Evolutionary conservation across 2,113 vertebrate species (phyloP).

Genomic region (Phalacrocorax brasilianus): DNA sequence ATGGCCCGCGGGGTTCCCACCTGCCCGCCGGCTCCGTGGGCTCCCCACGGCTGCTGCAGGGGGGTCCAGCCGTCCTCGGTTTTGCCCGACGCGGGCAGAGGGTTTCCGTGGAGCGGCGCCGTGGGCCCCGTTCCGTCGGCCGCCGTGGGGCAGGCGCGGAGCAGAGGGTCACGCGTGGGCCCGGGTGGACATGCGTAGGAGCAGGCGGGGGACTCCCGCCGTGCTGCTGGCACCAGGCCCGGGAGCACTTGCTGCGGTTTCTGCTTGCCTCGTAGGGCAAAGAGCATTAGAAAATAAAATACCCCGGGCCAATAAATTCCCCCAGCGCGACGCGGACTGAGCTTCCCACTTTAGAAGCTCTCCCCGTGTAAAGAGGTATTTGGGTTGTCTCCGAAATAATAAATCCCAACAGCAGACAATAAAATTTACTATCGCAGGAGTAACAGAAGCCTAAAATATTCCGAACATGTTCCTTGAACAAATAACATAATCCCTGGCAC

Average conservation of each 20-base stretch:
- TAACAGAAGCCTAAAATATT: constrained; percentile 83
- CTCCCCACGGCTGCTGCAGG: fast-evolving
- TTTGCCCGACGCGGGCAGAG: no score
- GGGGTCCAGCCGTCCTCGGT: fast-evolving
- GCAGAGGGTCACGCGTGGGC: no score
- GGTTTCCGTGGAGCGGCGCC: not conserved
- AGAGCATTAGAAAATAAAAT: not conserved
- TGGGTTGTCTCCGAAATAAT: constrained; percentile 69
- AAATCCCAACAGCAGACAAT: constrained; percentile 75
- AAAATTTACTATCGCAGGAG: constrained; percentile 73
- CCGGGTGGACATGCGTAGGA: not conserved
- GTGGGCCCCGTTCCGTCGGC: not conserved
- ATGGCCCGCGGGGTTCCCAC: not conserved
- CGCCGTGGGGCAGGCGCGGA: not conserved
- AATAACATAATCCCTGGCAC: constrained; percentile 82
- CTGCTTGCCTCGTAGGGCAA: not conserved
- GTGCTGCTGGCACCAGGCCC: not conserved
- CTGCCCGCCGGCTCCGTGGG: not conserved
- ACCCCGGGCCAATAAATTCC: not conserved
- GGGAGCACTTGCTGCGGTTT: not conserved
- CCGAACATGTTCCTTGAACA: constrained; percentile 74
- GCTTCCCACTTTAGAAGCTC: constrained; percentile 34
- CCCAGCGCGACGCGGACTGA: not conserved
- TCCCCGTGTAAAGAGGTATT: constrained; percentile 13
- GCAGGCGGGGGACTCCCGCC: not conserved